These are phyloP conservation scores for Etheostoma perlongum DNA, from an alignment of 2,797 vertebrate species.

Conservation along the genomic window DNA sequence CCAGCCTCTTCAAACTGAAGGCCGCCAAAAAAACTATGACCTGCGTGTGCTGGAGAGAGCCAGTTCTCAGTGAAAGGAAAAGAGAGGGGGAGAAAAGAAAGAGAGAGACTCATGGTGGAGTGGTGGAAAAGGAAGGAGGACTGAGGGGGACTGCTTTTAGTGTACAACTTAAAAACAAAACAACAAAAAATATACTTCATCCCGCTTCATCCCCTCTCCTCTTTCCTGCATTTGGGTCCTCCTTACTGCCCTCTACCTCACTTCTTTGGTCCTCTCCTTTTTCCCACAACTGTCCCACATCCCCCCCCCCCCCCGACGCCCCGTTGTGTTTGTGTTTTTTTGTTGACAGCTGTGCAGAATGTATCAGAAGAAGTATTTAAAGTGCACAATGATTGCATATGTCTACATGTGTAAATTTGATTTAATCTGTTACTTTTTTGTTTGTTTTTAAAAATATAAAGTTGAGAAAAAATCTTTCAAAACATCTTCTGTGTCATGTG, in stretches of 20 bases:
- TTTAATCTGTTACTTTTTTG: slow-evolving; percentile 94
- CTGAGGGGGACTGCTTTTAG: slow-evolving; percentile 71
- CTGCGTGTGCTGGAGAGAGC: slow-evolving; percentile 96
- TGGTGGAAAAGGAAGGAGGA: slow-evolving; percentile 65
- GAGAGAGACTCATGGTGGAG: slow-evolving; percentile 66
- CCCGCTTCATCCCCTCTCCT: slow-evolving; percentile 60
- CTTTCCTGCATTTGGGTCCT: slow-evolving; percentile 49
- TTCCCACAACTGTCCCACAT: slow-evolving; percentile 69
- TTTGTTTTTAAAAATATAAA: slow-evolving; percentile 99
- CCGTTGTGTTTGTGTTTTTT: slow-evolving; percentile 84
- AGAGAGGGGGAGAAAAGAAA: slow-evolving; percentile 54
- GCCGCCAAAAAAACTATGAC: slow-evolving; percentile 98
- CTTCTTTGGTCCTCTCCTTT: slow-evolving; percentile 60
- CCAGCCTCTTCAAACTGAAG: slow-evolving; percentile 96
- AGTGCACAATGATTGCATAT: slow-evolving; percentile 96
- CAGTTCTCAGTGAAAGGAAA: slow-evolving; percentile 92
- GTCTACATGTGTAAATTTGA: slow-evolving; percentile 99
- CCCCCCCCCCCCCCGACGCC: slow-evolving; percentile 53
- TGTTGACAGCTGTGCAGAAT: slow-evolving; percentile 89
- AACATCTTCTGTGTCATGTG: not conserved
- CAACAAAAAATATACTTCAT: slow-evolving; percentile 51
- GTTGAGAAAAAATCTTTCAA: slow-evolving; percentile 45
- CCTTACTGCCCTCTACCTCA: slow-evolving; percentile 65
- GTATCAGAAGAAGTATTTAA: slow-evolving; percentile 96
- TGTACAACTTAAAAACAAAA: slow-evolving; percentile 72